Base-by-base conservation (phyloP, 2,113 vertebrate species). In the Centropristis striata region DNA sequence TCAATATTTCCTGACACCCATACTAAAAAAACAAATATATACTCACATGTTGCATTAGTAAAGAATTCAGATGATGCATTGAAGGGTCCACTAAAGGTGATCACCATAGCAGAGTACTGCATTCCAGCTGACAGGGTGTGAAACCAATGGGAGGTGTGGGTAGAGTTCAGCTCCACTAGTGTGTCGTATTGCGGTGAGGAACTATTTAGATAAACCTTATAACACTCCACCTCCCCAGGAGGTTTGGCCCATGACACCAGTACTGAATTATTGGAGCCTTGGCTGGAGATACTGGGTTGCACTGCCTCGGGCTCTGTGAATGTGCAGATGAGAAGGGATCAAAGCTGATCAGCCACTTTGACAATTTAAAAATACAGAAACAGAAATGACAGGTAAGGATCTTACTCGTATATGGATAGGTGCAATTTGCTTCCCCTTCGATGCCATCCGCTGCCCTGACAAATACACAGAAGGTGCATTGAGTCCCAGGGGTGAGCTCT, bases 21-120 rank as follows among this genome's bases (percentile, higher is more conserved):
- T 6, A 32, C 32, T 32, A 6, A 32, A 32, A 32, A 32, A 3
- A 4, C 6, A 32, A 32, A 32, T 4, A 32, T 16, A 39, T 73
- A 94, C 94, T 93, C 83, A 95, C 94, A 91, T 7, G 94, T 95
- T 49, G 93, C 92, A 66, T 59, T 92, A 3, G 70, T 75, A 6
- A 88, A 5, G 0, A 0, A 1, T n/a, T 7, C 44, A 64, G 94
- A 95, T 7, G 75, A 23, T 2, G 23, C 64, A 28, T 8, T 78
- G 49, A 92, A 86, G 13, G 83, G 65, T 60, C 93, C 94, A 20
- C 93, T 93, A 3, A 0, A 21, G 39, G 91, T 83, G 9, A 4
- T 65, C 49, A 95, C 83, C 21, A 1, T 10, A n/a, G 49, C 76
- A 0, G 0, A 54, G 78, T 95, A 94, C 9, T 6, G 4, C 2